A percentile compares a stretch with the other conserved stretches of the same genome.
These are phyloP conservation scores for Drosophila jambulina DNA, from an alignment of 1,140 invertebrate genomes.

Conservation along the genomic window DNA sequence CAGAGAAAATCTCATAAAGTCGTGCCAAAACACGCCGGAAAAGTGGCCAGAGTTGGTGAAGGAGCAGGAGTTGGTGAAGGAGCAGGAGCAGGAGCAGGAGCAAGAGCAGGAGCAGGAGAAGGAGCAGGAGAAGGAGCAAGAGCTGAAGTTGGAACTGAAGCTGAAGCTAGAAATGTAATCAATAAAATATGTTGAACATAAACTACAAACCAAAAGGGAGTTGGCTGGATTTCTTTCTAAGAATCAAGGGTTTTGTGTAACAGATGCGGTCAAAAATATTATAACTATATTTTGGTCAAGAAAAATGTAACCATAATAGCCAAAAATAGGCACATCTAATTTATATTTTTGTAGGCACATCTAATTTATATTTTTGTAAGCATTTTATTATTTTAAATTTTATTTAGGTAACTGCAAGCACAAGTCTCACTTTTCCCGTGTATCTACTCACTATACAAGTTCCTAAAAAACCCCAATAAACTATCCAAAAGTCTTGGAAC, in stretches of 20 bases:
- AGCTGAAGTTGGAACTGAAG: neutral
- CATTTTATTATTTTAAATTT: neutral
- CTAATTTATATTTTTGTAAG: neutral
- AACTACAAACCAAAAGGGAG: slow-evolving; percentile 49
- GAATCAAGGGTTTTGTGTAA: neutral
- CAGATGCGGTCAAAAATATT: neutral
- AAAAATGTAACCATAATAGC: neutral
- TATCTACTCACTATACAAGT: neutral
- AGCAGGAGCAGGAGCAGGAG: too few species aligned
- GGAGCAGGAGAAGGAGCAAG: neutral
- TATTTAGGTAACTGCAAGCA: neutral
- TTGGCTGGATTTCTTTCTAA: slow-evolving; percentile 8
- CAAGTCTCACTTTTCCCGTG: accelerated
- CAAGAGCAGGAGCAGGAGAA: too few species aligned
- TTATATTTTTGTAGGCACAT: neutral
- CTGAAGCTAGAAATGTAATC: slow-evolving; percentile 64
- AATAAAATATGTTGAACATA: slow-evolving; percentile 79
- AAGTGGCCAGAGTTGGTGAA: slow-evolving; percentile 5
- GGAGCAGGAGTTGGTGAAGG: neutral
- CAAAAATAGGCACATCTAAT: neutral
- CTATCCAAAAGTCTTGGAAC: neutral
- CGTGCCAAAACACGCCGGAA: slow-evolving; percentile 71
- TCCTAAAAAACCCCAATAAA: neutral
- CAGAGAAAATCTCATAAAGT: slow-evolving; percentile 70
- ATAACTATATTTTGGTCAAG: neutral